phyloP scores from a whole-genome alignment of 2,113 vertebrate species.

The Fukomys damarensis region DNA sequence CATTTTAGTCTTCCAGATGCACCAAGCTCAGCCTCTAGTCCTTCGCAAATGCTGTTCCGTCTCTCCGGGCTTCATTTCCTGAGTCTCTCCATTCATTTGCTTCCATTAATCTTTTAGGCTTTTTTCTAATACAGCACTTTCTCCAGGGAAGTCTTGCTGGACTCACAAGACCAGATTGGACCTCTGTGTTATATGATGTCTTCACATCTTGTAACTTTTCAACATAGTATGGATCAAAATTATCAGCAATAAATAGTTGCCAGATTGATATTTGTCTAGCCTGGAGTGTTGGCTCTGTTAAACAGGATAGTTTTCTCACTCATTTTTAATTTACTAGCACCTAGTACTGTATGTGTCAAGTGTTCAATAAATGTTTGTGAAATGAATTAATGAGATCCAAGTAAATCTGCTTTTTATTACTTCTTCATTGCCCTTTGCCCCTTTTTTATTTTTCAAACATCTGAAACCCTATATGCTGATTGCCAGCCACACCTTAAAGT shows the following conservation, averaged over 20 bases:
- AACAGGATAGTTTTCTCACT: neutral
- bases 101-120: neutral
- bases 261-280: neutral
- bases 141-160: neutral
- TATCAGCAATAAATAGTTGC: neutral
- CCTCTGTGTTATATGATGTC: neutral
- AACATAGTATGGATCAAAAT: neutral
- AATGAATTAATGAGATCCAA: conserved; percentile 6
- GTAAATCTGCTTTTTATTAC: neutral
- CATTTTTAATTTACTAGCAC: neutral
- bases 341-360: neutral
- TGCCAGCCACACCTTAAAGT: neutral
- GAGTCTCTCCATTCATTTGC: neutral
- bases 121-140: neutral
- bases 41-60: neutral
- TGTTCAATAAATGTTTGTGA: neutral
- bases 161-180: neutral
- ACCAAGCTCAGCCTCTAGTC: neutral
- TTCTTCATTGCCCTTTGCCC: neutral
- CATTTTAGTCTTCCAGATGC: neutral
- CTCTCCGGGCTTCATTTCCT: neutral
- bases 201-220: neutral
- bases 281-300: neutral
- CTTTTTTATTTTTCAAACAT: neutral
- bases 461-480: neutral